Conservation (phyloP, 2,797 vertebrate genomes). For the Todus mexicanus region DNA sequence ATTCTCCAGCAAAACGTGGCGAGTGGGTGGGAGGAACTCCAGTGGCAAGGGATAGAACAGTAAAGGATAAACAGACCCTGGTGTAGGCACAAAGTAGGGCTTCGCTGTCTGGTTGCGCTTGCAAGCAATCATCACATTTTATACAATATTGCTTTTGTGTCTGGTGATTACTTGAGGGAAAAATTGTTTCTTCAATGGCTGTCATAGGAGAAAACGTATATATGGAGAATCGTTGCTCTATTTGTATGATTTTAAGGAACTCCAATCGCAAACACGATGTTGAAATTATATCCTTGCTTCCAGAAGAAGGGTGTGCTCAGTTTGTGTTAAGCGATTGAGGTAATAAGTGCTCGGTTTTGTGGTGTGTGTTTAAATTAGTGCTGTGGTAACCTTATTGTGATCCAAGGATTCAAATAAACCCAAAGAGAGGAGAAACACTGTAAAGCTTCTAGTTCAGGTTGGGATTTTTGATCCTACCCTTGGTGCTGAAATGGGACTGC, state of each 20-base stretch:
- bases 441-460: background rate
- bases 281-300: background rate
- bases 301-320: background rate
- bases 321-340: background rate
- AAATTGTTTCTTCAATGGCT: background rate
- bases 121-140: background rate
- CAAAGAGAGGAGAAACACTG: background rate
- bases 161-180: background rate
- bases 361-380: background rate
- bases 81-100: background rate
- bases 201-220: background rate
- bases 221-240: background rate
- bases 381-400: background rate
- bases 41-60: background rate
- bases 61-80: background rate
- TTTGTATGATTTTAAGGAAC: background rate
- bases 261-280: background rate
- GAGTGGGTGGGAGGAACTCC: background rate
- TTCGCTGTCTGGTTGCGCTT: background rate
- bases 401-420: background rate
- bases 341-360: background rate
- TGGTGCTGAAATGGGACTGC: background rate
- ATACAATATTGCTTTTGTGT: background rate
- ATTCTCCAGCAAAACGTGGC: background rate
- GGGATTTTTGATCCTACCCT: background rate